Evolutionary conservation across 2,113 vertebrate species (phyloP).

Genomic region (Echinops telfairi): DNA sequence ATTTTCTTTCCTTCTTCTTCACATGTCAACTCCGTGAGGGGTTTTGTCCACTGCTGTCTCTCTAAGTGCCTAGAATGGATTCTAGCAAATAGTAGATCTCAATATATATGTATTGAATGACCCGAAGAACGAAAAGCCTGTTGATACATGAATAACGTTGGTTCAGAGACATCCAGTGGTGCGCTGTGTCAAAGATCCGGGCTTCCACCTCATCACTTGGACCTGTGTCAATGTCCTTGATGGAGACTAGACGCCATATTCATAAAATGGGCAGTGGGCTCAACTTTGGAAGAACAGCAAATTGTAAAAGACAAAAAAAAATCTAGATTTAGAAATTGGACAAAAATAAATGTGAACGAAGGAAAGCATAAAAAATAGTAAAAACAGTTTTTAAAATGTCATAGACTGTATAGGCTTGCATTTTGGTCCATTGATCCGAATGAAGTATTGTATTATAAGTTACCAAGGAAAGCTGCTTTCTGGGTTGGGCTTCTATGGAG

Average conservation of each 20-base stretch:
- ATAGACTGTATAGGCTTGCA: neutral
- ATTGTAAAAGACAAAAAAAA: neutral
- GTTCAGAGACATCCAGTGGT: neutral
- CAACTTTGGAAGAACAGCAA: slow-evolving; percentile 39
- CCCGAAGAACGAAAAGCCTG: neutral
- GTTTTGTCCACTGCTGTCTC: neutral
- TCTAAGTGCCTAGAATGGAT: neutral
- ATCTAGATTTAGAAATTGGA: neutral
- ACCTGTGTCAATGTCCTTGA: neutral
- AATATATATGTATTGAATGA: neutral
- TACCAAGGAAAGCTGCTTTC: neutral
- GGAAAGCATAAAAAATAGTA: neutral
- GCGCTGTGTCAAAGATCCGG: neutral
- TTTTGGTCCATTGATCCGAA: neutral
- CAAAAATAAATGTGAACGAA: neutral
- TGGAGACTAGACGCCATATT: neutral
- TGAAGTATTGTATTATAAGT: neutral
- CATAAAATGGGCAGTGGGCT: neutral
- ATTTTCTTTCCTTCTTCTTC: neutral
- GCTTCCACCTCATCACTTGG: neutral
- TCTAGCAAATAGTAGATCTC: neutral
- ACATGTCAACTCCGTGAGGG: neutral
- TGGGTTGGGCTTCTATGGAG: neutral
- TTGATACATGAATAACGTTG: neutral
- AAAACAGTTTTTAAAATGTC: slow-evolving; percentile 22